These are phyloP conservation scores for Caenorhabditis becei DNA, from an alignment of 2,888 invertebrate genomes.

Conservation along the genomic window DNA sequence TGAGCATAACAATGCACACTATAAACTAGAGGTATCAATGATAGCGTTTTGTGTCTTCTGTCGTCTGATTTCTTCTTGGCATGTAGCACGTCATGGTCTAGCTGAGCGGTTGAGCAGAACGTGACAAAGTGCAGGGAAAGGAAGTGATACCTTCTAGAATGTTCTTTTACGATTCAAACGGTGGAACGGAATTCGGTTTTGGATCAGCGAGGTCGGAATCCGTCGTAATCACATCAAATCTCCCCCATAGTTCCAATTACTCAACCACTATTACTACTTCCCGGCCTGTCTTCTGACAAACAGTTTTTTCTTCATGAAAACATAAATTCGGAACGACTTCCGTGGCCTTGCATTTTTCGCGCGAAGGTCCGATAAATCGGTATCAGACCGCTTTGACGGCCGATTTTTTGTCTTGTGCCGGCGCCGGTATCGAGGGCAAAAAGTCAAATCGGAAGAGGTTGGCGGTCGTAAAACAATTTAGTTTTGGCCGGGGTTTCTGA, in stretches of 20 bases:
- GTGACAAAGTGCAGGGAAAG: conserved; percentile 3
- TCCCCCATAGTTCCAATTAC: conserved; percentile 38
- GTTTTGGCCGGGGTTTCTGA: conserved; percentile 9
- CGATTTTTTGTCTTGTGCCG: conserved; percentile 36
- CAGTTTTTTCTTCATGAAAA: conserved; percentile 37
- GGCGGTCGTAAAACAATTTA: conserved; percentile 14
- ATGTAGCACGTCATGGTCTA: conserved; percentile 23
- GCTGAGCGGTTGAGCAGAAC: neutral
- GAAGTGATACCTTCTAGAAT: neutral
- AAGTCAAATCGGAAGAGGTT: conserved; percentile 16
- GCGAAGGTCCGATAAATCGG: conserved; percentile 27
- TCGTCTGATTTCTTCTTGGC: conserved; percentile 17
- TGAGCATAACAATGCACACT: conserved; percentile 37
- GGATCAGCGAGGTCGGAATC: conserved; percentile 33
- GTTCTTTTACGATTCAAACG: conserved; percentile 1
- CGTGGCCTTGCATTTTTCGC: conserved; percentile 40
- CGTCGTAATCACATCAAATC: conserved; percentile 20
- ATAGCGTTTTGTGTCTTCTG: conserved; percentile 50
- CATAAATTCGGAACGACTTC: conserved; percentile 56
- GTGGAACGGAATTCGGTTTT: conserved; percentile 35
- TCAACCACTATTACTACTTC: conserved; percentile 15
- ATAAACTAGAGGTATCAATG: conserved; percentile 44
- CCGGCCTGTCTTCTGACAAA: neutral
- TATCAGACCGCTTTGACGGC: conserved; percentile 44
- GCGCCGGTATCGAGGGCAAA: conserved; percentile 16